Evolutionary conservation across 2,888 invertebrate species (phyloP), one percentile per base, ranked within the genome.

Genomic region (Pecten maximus): DNA sequence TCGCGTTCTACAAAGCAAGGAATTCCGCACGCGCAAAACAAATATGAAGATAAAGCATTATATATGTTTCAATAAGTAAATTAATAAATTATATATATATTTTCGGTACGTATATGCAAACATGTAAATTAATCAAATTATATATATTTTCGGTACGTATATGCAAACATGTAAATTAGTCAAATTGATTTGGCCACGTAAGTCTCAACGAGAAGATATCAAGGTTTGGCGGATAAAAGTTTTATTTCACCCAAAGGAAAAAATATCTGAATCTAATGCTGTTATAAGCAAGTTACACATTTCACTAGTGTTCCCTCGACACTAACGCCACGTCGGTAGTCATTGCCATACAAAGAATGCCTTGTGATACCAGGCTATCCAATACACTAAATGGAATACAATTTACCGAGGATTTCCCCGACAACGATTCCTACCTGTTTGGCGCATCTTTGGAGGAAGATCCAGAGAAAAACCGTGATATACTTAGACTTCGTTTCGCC

Each of bases 401-500:
- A 10, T 54, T 54, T 54, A 74, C 10, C 3, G 35, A 54, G n/a
- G 3, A n/a, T 35, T 15, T 28, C 28, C 74, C 28, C 4, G 0
- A 6, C 74, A 74, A 74, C 4, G 35, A 74, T 74, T 23, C 74
- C 35, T 28, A 28, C 10, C 74, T 74, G 28, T 28, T 10, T 28
- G 74, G 19, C 54, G 23, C 23, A n/a, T n/a, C n/a, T 54, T 19
- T 19, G 74, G 10, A 35, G 28, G 28, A 35, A 74, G 35, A 15
- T 19, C 23, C 35, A 74, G 74, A 28, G 35, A 74, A 74, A 15
- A 35, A 35, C 10, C 15, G 6, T 35, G 35, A 74, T 74, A 28
- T 10, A 74, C 74, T 74, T 74, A 74, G 35, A 74, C 35, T 74
- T 74, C 35, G 74, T 74, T 74, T 74, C 74, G 74, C 74, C 74